A percentile compares a stretch with the other conserved stretches of the same genome.
Evolutionary conservation across 2,888 invertebrate species (phyloP).

Genomic region (Brachyptera putata): DNA sequence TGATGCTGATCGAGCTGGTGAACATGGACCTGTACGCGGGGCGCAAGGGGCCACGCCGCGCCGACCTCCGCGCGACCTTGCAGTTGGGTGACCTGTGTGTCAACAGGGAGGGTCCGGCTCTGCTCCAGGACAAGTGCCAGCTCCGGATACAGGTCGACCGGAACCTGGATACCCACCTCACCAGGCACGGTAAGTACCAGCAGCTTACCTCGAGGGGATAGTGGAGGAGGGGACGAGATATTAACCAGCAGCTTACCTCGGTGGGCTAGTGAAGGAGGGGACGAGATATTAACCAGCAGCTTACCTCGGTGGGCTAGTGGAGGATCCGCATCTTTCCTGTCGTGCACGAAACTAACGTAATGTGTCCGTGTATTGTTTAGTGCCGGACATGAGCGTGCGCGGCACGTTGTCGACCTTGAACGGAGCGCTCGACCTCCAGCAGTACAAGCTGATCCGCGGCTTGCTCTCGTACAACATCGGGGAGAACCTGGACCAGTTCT

Average conservation of each 20-base stretch:
- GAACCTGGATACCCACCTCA: slow-evolving; percentile 63
- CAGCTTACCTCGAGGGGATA: too few relatives aligned
- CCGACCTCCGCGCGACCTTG: slow-evolving; percentile 23
- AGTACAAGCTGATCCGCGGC: slow-evolving; percentile 84
- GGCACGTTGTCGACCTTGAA: slow-evolving; percentile 83
- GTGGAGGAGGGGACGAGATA: too few relatives aligned
- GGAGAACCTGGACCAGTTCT: slow-evolving; percentile 61
- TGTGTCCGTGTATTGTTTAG: too few relatives aligned
- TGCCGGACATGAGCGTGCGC: slow-evolving; percentile 79
- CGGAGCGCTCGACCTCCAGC: slow-evolving; percentile 73
- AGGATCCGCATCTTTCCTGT: too few relatives aligned
- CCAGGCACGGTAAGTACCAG: slow-evolving; percentile 36
- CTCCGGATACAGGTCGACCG: slow-evolving; percentile 76
- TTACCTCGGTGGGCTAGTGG: too few relatives aligned
- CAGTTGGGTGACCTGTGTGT: slow-evolving; percentile 40
- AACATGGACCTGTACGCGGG: slow-evolving; percentile 76
- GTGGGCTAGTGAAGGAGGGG: too few relatives aligned
- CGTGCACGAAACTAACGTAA: too few relatives aligned
- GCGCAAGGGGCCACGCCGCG: slow-evolving; percentile 42
- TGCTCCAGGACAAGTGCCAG: slow-evolving; percentile 78
- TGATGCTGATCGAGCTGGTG: slow-evolving; percentile 65
- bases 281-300: too few relatives aligned
- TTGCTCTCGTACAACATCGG: slow-evolving; percentile 86
- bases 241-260: too few relatives aligned
- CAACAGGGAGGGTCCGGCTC: slow-evolving; percentile 57